These are phyloP conservation scores for Drosophila mercatorum DNA, from an alignment of 2,888 invertebrate species.

Conservation along the genomic window DNA sequence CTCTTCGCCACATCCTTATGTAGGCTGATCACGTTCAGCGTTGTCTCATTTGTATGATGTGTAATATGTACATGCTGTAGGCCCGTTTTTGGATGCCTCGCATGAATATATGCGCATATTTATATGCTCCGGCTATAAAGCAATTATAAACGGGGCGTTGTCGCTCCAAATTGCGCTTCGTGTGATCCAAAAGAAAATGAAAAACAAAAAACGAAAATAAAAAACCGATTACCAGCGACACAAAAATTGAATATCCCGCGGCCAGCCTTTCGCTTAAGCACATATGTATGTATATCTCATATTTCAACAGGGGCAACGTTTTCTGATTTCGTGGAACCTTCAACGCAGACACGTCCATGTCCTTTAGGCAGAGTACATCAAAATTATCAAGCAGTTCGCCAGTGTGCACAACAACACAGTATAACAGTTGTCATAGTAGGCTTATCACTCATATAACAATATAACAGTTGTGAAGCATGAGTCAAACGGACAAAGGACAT, in stretches of 20 bases:
- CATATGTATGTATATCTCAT: conserved; percentile 36
- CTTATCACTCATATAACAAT: neutral
- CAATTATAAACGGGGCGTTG: conserved; percentile 79
- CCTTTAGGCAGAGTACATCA: neutral
- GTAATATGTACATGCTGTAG: conserved; percentile 37
- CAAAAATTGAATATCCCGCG: conserved; percentile 53
- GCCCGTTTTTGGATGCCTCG: conserved; percentile 16
- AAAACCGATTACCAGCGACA: conserved; percentile 45
- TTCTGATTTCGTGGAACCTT: conserved; percentile 52
- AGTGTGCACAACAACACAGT: neutral
- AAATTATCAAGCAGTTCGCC: neutral
- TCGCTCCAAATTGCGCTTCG: conserved; percentile 45
- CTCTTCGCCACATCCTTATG: conserved; percentile 18
- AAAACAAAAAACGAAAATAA: neutral
- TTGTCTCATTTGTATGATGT: conserved; percentile 46
- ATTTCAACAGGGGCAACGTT: conserved; percentile 62
- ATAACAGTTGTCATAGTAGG: neutral
- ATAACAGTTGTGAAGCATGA: no score
- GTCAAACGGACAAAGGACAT: no score
- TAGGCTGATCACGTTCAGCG: conserved; percentile 57
- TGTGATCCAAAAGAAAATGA: conserved; percentile 33
- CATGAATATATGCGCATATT: conserved; percentile 45
- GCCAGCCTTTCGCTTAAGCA: conserved; percentile 4
- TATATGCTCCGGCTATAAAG: conserved; percentile 66
- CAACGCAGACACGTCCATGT: neutral